These are phyloP conservation scores for Catamblyrhynchus diadema DNA, from an alignment of 2,797 vertebrate species.

Conservation along the genomic window DNA sequence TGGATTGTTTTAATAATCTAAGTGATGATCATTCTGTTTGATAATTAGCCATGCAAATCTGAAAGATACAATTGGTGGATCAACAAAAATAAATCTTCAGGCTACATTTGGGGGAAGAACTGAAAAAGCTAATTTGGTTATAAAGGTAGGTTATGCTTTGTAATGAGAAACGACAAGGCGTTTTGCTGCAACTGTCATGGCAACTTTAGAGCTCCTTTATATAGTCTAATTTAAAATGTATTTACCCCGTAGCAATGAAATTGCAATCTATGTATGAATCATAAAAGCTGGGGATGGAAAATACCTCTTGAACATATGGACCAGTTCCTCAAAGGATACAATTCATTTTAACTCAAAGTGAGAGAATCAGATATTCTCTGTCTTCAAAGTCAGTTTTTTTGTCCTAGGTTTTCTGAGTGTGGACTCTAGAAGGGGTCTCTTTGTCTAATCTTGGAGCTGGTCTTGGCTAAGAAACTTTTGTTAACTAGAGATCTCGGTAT, in stretches of 20 bases:
- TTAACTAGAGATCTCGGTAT: background rate
- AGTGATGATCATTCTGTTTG: background rate
- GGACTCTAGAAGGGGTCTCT: background rate
- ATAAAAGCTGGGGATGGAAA: slow-evolving; percentile 16
- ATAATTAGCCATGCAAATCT: slow-evolving; percentile 21
- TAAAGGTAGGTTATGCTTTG: slow-evolving; percentile 42
- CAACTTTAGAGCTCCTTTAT: slow-evolving; percentile 21
- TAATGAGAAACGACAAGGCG: slow-evolving; percentile 1
- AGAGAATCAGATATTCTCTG: background rate
- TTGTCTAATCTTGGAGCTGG: background rate
- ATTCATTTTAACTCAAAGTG: background rate
- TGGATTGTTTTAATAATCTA: slow-evolving; percentile 35
- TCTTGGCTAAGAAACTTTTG: background rate
- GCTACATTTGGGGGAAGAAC: background rate
- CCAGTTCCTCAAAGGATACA: background rate
- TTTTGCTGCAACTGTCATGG: slow-evolving; percentile 36
- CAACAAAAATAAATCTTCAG: slow-evolving; percentile 33
- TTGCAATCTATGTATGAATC: slow-evolving; percentile 3
- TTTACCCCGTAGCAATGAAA: slow-evolving; percentile 11
- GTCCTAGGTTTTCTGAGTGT: background rate
- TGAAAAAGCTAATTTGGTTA: slow-evolving; percentile 31
- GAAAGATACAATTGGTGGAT: slow-evolving; percentile 18
- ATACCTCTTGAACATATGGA: slow-evolving; percentile 1
- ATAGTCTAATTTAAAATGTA: slow-evolving; percentile 40
- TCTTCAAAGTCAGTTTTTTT: background rate